A percentile compares a stretch with the other conserved stretches of the same genome.
These are phyloP conservation scores for Arremon brunneinucha DNA, from an alignment of 2,797 vertebrate genomes.

Conservation along the genomic window DNA sequence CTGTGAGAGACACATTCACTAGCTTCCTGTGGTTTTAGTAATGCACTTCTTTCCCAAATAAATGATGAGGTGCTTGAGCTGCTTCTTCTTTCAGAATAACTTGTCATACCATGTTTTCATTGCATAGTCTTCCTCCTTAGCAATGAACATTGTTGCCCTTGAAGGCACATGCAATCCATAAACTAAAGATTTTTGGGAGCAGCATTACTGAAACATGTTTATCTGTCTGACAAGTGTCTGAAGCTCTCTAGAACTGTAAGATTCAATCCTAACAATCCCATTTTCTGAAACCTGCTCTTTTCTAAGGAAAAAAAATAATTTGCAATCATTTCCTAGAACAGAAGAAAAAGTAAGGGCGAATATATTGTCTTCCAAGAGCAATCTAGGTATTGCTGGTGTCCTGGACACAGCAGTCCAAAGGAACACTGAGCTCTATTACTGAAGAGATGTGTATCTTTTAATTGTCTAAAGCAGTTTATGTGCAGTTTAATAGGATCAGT, in stretches of 20 bases:
- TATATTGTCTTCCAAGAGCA: background rate
- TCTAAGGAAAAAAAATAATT: background rate
- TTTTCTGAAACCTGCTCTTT: background rate
- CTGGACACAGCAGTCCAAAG: background rate
- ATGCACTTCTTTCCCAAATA: background rate
- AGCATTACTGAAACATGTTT: background rate
- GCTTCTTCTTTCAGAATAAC: background rate
- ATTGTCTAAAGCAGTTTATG: background rate
- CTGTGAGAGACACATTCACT: background rate
- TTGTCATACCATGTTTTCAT: background rate
- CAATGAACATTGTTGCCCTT: background rate
- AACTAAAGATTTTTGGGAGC: background rate
- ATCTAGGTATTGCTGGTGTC: background rate
- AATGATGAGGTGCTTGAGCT: background rate
- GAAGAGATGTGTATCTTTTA: background rate
- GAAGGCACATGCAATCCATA: background rate
- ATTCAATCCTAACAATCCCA: background rate
- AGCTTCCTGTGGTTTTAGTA: background rate
- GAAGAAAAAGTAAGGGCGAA: background rate
- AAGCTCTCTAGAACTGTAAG: background rate
- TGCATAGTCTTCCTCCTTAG: background rate
- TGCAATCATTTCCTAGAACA: background rate
- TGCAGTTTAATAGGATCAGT: background rate
- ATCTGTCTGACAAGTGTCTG: background rate
- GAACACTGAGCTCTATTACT: background rate